These are phyloP conservation scores for Agelas oroides DNA, from an alignment of 37 sponge, comb jelly and placozoan species.

Conservation along the genomic window DNA sequence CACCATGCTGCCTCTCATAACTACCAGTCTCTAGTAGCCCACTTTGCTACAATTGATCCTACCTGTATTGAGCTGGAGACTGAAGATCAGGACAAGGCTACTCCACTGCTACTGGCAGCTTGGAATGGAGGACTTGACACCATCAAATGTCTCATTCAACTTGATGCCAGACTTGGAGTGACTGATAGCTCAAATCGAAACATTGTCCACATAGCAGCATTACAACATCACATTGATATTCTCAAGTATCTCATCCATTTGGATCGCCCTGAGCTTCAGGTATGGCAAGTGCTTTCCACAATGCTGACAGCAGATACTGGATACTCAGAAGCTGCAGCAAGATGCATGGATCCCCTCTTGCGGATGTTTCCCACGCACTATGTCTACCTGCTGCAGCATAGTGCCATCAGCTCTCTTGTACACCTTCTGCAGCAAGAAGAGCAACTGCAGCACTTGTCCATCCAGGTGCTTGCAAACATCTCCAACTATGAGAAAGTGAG, in stretches of 20 bases:
- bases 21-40: conserved; percentile 47
- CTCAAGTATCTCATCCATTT: conserved; percentile 70
- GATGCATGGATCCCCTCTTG: conserved; percentile 73
- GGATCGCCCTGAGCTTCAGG: conserved; percentile 10
- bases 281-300: conserved; percentile 59
- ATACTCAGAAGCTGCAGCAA: conserved; percentile 52
- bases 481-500: conserved; percentile 42
- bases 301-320: conserved; percentile 72
- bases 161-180: conserved; percentile 65
- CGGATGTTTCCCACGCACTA: not conserved
- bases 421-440: conserved; percentile 51
- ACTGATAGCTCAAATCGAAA: conserved; percentile 14
- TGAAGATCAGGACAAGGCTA: not conserved
- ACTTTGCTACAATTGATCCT: conserved; percentile 32
- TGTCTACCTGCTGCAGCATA: conserved; percentile 3
- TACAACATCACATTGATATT: conserved; percentile 57
- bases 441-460: conserved; percentile 39
- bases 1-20: conserved; percentile 89
- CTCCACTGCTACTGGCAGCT: conserved; percentile 82
- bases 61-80: conserved; percentile 48
- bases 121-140: conserved; percentile 79
- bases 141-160: conserved; percentile 62
- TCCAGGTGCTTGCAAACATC: conserved; percentile 74
- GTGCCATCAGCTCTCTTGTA: conserved; percentile 37
- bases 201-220: conserved; percentile 64